Percentiles rank a stretch among this genome's conserved stretches.
phyloP scores from a whole-genome alignment of 2,797 vertebrate genomes.

The Leptodactylus fallax region DNA sequence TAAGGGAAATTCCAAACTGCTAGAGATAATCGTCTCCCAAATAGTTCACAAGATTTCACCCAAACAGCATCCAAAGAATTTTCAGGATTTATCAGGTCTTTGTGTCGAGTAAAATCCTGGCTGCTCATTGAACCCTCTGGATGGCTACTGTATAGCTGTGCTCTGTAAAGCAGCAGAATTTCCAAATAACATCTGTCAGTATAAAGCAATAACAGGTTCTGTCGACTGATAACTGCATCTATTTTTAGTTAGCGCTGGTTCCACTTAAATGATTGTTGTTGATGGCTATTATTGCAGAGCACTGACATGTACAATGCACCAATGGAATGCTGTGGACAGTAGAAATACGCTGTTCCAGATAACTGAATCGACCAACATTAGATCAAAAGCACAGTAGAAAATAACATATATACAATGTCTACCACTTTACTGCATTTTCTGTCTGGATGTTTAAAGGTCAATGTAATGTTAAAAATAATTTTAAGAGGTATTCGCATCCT shows the following conservation, averaged over 20 bases:
- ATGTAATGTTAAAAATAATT: too few species aligned
- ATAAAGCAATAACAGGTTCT: conserved; percentile 44
- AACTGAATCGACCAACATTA: neutral
- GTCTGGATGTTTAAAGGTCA: neutral
- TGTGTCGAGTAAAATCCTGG: conserved; percentile 13
- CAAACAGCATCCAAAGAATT: conserved; percentile 46
- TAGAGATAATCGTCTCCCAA: conserved; percentile 55
- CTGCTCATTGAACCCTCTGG: neutral
- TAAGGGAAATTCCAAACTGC: conserved; percentile 64
- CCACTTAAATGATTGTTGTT: conserved; percentile 45
- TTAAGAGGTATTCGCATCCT: too few species aligned
- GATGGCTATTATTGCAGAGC: conserved; percentile 32
- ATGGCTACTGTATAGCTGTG: conserved; percentile 13
- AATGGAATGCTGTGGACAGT: neutral
- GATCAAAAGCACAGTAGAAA: neutral
- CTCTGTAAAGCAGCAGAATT: conserved; percentile 17
- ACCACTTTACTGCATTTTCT: neutral
- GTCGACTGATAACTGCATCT: conserved; percentile 37
- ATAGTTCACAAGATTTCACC: conserved; percentile 54
- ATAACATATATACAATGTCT: neutral
- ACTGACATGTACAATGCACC: conserved; percentile 24
- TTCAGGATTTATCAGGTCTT: conserved; percentile 35
- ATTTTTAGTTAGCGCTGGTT: conserved; percentile 41
- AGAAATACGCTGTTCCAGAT: neutral
- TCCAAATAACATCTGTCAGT: conserved; percentile 54